Evolutionary conservation across 2,888 invertebrate species (phyloP), one percentile per base, ranked within the genome.

Genomic region (Orchestes rusci): DNA sequence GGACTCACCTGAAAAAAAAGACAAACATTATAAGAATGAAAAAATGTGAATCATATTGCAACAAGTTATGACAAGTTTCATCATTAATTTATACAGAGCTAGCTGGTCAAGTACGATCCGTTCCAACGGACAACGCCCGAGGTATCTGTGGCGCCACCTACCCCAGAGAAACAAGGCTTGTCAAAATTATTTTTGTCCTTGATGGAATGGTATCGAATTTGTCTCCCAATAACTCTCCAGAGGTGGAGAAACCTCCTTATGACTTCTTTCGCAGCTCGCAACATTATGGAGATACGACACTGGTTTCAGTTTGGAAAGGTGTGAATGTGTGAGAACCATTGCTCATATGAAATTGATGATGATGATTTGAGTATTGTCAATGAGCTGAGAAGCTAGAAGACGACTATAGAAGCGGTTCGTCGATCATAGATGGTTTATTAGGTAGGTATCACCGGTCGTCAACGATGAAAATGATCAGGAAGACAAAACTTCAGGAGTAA

Each of bases 401-500:
- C 53, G 74, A 74, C 48, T 67, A 67, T 33, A 58, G 62, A 44
- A 55, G 53, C 18, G 61, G 55, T 18, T n/a, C n/a, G n/a, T n/a
- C n/a, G n/a, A n/a, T n/a, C n/a, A n/a, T n/a, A n/a, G 65, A 64
- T 17, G 58, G 58, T 17, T 68, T 72, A 56, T 66, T 72, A 46
- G 71, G 72, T 46, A 66, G 70, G 71, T 71, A 75, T 74, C 76
- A 65, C 45, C 59, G 15, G 62, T 69, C 43, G 51, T 65, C 1
- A 68, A 67, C 52, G 56, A 71, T 59, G 55, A 70, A 67, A 61
- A 76, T 61, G 54, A 62, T 20, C 76, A 76, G 57, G 87, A 86
- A 55, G 88, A 88, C 46, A 87, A 88, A 60, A 87, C 85, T 0
- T 88, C 88, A 32, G 88, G 85, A 0, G 88, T 84, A 0, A 82